Evolutionary conservation across 2,797 vertebrate genomes (phyloP), one percentile per base, ranked within the genome.

Genomic region (Sandelia bainsii): DNA sequence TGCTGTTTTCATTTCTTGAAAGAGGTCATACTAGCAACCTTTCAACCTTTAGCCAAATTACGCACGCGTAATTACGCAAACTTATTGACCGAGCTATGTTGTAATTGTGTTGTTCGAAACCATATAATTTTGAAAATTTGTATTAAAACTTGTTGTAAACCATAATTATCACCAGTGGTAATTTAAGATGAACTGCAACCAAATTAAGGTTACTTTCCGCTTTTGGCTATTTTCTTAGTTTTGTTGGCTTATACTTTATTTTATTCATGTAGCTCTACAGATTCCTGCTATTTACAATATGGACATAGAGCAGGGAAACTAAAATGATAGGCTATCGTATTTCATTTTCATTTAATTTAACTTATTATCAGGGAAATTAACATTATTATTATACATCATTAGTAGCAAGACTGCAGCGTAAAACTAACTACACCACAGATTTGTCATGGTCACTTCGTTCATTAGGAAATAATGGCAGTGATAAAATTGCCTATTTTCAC

Each of bases 1-100:
- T 70, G 44, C 53, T 45, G 7, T 57, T 78, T 65, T 32, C 32
- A 59, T 34, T 4, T 11, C 12, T 37, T 5, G 14, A 8, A 56
- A 7, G 32, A 22, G 1, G 45, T 34, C 5, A 54, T 27, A 22
- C 25, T 29, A n/a, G 20, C 8, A 16, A 23, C 8, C 4, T 57
- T 51, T 4, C 19, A 39, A 20, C 32, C 11, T 46, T 53, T 12
- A 46, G 8, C 72, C 78, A 79, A 69, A 80, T 83, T 88, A 80
- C 78, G 84, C 88, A 75, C 78, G 83, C 68, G 80, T 83, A 85
- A 84, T 88, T 80, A 50, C 46, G 61, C 82, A 53, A 42, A 58
- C 29, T 3, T 20, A 40, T 17, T 20, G 10, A 8, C 6, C 40
- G 16, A 52, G 5, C 8, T 8, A 0, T 25, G 11, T 22, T 59